Evolutionary conservation across 2,113 vertebrate genomes (phyloP).

Genomic region (Tragelaphus strepsiceros): DNA sequence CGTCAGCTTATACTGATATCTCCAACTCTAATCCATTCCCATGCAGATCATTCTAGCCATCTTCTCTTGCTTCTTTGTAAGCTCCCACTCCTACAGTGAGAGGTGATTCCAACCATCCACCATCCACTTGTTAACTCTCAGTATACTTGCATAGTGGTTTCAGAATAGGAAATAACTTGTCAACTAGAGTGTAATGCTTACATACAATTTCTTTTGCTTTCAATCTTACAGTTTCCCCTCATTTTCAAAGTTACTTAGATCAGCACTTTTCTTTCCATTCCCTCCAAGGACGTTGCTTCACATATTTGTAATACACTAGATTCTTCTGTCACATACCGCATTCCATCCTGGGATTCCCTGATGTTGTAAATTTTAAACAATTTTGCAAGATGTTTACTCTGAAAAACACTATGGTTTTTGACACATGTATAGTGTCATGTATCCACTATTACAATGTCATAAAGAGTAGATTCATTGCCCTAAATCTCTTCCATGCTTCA

Average conservation of each 20-base stretch:
- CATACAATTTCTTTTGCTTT: background rate
- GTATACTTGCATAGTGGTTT: background rate
- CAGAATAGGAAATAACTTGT: background rate
- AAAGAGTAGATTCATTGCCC: background rate
- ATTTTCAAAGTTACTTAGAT: background rate
- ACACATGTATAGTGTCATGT: background rate
- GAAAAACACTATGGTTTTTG: background rate
- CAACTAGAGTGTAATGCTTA: background rate
- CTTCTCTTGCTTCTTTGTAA: background rate
- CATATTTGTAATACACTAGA: background rate
- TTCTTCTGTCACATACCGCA: background rate
- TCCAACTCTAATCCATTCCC: background rate
- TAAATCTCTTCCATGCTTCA: background rate
- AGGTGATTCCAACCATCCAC: background rate
- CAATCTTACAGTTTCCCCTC: background rate
- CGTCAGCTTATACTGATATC: background rate
- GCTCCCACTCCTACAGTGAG: background rate
- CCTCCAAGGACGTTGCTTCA: background rate
- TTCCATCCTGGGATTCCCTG: background rate
- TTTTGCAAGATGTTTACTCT: background rate
- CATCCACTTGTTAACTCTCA: background rate
- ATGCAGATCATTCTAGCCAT: background rate
- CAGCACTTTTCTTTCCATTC: background rate
- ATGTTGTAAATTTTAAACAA: background rate
- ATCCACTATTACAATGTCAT: background rate